Percentiles rank a stretch among this genome's conserved stretches.
Conservation (phyloP, 2,113 vertebrate species). For the Cavia porcellus region DNA sequence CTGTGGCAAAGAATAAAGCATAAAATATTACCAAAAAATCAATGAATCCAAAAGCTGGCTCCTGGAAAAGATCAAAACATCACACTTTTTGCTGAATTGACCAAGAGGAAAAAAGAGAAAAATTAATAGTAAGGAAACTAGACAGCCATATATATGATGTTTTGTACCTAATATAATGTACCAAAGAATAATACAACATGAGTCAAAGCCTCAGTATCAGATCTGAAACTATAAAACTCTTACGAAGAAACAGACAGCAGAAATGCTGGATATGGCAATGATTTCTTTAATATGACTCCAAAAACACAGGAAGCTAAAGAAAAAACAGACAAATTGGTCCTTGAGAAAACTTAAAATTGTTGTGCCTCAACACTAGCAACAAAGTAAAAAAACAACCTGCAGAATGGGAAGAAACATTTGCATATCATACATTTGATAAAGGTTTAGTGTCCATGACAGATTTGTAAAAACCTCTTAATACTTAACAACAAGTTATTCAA, state of each 20-base stretch:
- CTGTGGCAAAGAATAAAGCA: not conserved
- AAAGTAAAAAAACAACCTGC: no score
- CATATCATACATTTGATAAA: not conserved
- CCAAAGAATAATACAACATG: not conserved
- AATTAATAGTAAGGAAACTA: not conserved
- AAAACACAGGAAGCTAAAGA: not conserved
- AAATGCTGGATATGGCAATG: not conserved
- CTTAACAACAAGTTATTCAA: not conserved
- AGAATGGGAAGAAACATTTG: no score
- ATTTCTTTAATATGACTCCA: not conserved
- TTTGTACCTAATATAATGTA: not conserved
- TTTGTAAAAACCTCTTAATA: not conserved
- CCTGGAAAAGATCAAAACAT: not conserved
- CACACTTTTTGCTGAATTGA: not conserved
- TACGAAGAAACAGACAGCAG: not conserved
- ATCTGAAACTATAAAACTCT: not conserved
- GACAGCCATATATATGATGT: not conserved
- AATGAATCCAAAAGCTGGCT: not conserved
- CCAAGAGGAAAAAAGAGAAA: not conserved
- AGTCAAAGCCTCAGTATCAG: not conserved
- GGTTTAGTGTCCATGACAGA: not conserved
- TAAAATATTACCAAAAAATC: not conserved
- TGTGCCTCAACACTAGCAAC: not conserved
- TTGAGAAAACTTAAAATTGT: not conserved
- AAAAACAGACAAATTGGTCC: not conserved